Percentiles rank a stretch among this genome's conserved stretches.
Conservation (phyloP, 1,140 invertebrate genomes). For the Lepidurus apus region DNA sequence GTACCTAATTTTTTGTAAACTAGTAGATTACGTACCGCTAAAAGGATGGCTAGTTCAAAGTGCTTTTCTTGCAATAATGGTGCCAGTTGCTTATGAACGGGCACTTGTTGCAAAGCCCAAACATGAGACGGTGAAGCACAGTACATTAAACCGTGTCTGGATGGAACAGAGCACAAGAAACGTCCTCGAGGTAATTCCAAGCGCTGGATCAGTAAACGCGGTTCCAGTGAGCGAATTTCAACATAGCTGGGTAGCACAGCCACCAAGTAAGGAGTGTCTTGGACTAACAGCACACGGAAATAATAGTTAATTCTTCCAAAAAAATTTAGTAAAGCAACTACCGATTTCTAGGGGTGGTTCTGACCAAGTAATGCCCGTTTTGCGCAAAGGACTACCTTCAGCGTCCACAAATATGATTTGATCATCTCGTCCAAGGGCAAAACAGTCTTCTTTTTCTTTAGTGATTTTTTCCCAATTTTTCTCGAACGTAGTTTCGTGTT, state of each 20-base stretch:
- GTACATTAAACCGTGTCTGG: conserved; percentile 69
- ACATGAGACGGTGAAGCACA: conserved; percentile 77
- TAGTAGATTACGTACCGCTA: conserved; percentile 64
- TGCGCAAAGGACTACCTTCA: conserved; percentile 61
- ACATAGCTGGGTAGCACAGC: conserved; percentile 73
- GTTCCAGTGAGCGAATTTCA: conserved; percentile 72
- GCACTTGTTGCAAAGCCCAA: conserved; percentile 74
- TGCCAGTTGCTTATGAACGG: conserved; percentile 72
- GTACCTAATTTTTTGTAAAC: conserved; percentile 1
- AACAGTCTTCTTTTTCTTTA: conserved; percentile 52
- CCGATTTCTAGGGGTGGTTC: conserved; percentile 68
- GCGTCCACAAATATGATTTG: conserved; percentile 73
- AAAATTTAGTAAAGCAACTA: conserved; percentile 42
- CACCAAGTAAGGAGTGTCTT: conserved; percentile 85
- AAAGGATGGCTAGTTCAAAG: conserved; percentile 85
- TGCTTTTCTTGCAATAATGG: conserved; percentile 78
- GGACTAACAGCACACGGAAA: conserved; percentile 55
- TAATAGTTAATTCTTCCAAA: background rate
- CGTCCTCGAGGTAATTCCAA: conserved; percentile 62
- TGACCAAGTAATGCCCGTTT: conserved; percentile 72
- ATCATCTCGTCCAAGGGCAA: conserved; percentile 74
- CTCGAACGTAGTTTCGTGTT: background rate
- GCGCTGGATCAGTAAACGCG: conserved; percentile 66
- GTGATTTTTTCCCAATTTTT: background rate
- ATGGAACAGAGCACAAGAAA: conserved; percentile 38